Percentiles rank a stretch among this genome's conserved stretches.
phyloP scores from a whole-genome alignment of 2,113 vertebrate species.

The Prunella fulvescens region DNA sequence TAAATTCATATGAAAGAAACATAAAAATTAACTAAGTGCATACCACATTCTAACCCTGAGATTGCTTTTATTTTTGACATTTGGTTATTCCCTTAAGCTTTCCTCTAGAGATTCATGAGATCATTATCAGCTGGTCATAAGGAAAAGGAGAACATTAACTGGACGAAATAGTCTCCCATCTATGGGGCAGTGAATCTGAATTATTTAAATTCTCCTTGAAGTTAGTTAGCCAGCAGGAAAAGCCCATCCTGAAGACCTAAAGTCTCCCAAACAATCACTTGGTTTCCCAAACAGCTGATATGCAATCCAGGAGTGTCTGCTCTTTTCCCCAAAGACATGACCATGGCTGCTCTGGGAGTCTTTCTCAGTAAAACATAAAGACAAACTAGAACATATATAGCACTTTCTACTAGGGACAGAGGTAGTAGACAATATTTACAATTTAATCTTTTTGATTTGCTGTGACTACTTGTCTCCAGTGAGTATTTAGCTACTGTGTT shows the following conservation, averaged over 20 bases:
- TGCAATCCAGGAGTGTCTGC: accelerated
- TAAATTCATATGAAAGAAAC: neutral
- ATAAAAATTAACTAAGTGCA: neutral
- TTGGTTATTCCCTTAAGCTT: neutral
- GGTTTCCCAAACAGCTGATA: neutral
- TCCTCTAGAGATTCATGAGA: neutral
- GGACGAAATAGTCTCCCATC: neutral
- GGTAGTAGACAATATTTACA: neutral
- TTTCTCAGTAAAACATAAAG: neutral
- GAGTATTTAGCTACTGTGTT: neutral
- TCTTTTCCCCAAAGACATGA: neutral
- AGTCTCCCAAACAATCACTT: neutral
- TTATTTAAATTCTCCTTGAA: neutral
- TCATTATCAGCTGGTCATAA: neutral
- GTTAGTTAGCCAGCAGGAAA: neutral
- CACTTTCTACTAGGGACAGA: neutral
- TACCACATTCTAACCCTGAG: neutral
- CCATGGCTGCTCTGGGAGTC: neutral
- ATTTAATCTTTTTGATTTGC: neutral
- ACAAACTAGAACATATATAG: neutral
- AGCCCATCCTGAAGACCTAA: neutral
- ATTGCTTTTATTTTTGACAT: neutral
- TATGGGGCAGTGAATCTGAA: neutral
- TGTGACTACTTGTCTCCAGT: neutral
- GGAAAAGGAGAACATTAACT: neutral